Evolutionary conservation across 2,113 vertebrate species (phyloP).

Genomic region (Pedetes capensis): DNA sequence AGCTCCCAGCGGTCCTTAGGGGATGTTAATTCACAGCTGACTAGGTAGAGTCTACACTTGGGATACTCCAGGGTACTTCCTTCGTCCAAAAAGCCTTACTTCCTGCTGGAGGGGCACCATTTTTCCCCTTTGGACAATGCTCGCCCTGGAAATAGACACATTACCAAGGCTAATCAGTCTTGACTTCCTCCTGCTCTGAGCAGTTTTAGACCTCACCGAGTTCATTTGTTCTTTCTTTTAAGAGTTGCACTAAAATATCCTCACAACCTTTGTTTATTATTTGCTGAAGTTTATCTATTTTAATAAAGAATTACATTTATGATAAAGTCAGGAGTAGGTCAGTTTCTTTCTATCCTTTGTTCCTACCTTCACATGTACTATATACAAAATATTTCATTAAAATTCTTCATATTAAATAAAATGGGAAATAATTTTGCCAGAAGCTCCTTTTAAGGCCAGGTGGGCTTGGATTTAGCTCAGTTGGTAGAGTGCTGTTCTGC

Average conservation of each 20-base stretch:
- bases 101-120: neutral
- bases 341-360: neutral
- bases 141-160: neutral
- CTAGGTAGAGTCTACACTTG: neutral
- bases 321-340: neutral
- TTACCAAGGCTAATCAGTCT: neutral
- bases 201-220: neutral
- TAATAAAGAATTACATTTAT: neutral
- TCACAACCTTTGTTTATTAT: neutral
- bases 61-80: neutral
- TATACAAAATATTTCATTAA: neutral
- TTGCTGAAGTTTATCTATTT: slow-evolving; percentile 26
- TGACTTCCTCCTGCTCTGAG: neutral
- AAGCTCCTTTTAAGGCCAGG: neutral
- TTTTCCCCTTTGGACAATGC: neutral
- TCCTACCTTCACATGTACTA: neutral
- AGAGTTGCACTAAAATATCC: neutral
- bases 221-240: slow-evolving; percentile 1
- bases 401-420: neutral
- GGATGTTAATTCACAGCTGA: neutral
- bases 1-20: neutral
- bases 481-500: no score
- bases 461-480: no score
- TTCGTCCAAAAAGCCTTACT: neutral
- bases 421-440: neutral